Evolutionary conservation across 2,888 invertebrate genomes (phyloP).

Genomic region (Phymatocera aterrima): DNA sequence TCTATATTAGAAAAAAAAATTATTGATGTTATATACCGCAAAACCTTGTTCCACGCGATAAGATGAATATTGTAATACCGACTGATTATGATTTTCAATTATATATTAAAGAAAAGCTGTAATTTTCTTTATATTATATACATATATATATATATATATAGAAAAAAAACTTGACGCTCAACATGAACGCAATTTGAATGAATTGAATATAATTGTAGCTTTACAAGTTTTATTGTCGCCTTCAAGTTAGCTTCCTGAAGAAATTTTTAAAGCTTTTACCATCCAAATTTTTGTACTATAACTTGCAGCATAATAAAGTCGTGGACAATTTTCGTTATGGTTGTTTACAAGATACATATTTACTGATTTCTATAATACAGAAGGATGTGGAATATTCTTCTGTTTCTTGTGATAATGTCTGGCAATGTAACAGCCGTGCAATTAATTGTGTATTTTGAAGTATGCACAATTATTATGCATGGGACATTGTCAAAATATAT

Average conservation of each 20-base stretch:
- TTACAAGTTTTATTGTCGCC: neutral
- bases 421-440: constrained; percentile 14
- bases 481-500: neutral
- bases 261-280: constrained; percentile 6
- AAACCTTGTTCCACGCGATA: constrained; percentile 35
- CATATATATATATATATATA: too few species aligned
- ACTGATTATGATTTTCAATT: constrained; percentile 2
- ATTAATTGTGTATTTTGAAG: neutral
- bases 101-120: neutral
- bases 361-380: neutral
- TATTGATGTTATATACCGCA: constrained; percentile 20
- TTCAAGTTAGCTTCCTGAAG: neutral
- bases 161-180: too few species aligned
- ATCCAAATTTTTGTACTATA: constrained; percentile 1
- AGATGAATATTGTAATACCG: neutral
- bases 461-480: constrained; percentile 33
- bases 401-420: constrained; percentile 31
- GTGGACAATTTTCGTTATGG: constrained; percentile 9
- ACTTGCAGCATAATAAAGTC: neutral
- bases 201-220: neutral
- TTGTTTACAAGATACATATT: neutral
- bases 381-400: constrained; percentile 6
- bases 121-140: neutral
- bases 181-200: constrained; percentile 3
- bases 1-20: neutral